phyloP scores from a whole-genome alignment of 2,888 invertebrate species.

The Phlogophora meticulosa region DNA sequence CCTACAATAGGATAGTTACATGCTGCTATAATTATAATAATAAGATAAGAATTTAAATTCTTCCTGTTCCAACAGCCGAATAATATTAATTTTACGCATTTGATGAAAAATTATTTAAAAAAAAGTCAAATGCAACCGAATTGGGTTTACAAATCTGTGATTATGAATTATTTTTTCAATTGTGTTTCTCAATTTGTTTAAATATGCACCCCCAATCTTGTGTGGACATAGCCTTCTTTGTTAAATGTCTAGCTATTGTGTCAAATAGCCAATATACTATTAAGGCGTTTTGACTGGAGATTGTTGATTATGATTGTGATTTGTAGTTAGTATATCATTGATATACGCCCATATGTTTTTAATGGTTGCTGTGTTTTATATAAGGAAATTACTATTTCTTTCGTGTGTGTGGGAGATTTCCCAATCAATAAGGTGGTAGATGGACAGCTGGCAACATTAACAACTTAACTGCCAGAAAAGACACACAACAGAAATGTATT shows the following conservation, averaged over 20 bases:
- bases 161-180: slow-evolving; percentile 51
- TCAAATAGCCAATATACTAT: slow-evolving; percentile 6
- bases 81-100: slow-evolving; percentile 40
- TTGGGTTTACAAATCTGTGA: slow-evolving; percentile 68
- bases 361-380: background rate
- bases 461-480: no score
- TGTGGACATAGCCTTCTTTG: slow-evolving; percentile 45
- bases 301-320: slow-evolving; percentile 8
- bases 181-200: slow-evolving; percentile 51
- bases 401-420: no score
- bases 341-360: slow-evolving; percentile 2
- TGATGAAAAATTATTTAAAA: slow-evolving; percentile 37
- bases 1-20: background rate
- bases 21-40: background rate
- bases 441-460: no score
- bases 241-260: slow-evolving; percentile 19
- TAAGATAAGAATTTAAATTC: background rate
- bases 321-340: background rate
- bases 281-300: background rate
- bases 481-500: no score
- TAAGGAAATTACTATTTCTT: background rate
- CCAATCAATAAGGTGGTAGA: no score
- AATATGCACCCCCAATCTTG: slow-evolving; percentile 26
- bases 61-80: slow-evolving; percentile 20
- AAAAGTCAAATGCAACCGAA: slow-evolving; percentile 51